Evolutionary conservation across 1,140 invertebrate genomes (phyloP).

Genomic region (Drosophila elegans): DNA sequence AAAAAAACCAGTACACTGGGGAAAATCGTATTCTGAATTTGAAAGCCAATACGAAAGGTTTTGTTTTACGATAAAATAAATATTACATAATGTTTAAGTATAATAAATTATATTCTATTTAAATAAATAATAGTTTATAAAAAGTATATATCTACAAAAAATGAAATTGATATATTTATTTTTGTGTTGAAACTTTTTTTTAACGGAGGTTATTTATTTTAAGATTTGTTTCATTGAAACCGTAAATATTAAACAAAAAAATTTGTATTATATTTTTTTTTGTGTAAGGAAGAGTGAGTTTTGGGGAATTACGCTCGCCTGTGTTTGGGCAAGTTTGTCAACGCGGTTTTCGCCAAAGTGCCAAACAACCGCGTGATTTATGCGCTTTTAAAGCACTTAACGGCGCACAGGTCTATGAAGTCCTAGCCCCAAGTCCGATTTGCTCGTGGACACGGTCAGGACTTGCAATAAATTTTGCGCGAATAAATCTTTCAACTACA

Average conservation of each 20-base stretch:
- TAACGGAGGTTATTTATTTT: too few species aligned
- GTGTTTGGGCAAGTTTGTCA: conserved; percentile 70
- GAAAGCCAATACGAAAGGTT: too few species aligned
- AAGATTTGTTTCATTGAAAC: too few species aligned
- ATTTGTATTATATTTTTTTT: neutral
- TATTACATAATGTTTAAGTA: too few species aligned
- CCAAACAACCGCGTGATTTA: conserved; percentile 80
- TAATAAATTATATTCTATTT: too few species aligned
- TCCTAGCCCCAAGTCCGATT: conserved; percentile 49
- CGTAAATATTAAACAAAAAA: too few species aligned
- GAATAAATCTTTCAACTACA: conserved; percentile 82
- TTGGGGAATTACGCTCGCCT: conserved; percentile 9
- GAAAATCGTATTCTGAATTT: neutral
- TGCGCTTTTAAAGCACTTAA: conserved; percentile 82
- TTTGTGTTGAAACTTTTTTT: too few species aligned
- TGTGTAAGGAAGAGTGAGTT: conserved; percentile 9
- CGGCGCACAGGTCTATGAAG: conserved; percentile 76
- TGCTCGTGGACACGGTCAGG: conserved; percentile 19
- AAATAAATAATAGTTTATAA: too few species aligned
- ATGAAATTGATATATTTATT: too few species aligned
- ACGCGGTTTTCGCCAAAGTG: conserved; percentile 61
- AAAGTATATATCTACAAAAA: too few species aligned
- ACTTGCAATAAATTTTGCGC: conserved; percentile 72
- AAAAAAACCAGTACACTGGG: neutral
- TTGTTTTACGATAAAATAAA: too few species aligned